Percentiles rank a stretch among this genome's conserved stretches.
These are phyloP conservation scores for Brachyalestes nurse DNA, from an alignment of 2,797 vertebrate species.

Conservation along the genomic window DNA sequence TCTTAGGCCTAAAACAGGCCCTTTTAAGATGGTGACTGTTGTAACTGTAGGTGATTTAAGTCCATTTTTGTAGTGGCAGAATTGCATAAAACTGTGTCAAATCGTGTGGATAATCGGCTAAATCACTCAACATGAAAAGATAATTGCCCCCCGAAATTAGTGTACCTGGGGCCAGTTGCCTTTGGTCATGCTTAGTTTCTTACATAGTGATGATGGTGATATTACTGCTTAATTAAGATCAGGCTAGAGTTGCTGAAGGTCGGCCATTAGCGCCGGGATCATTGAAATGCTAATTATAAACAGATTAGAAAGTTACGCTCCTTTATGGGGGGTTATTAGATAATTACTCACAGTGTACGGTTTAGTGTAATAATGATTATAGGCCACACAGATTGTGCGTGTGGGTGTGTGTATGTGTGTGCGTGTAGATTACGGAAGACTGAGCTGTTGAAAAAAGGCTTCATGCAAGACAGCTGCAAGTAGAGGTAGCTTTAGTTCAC, in stretches of 20 bases:
- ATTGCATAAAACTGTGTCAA: constrained; percentile 96
- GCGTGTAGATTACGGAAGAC: background rate
- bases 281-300: constrained; percentile 99
- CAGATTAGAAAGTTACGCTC: constrained; percentile 99
- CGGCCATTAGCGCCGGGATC: constrained; percentile 96
- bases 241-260: constrained; percentile 99
- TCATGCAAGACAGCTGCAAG: background rate
- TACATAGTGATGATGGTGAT: constrained; percentile 93
- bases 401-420: constrained; percentile 64
- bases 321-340: constrained; percentile 94
- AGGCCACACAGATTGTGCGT: constrained; percentile 80
- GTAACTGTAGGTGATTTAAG: constrained; percentile 88
- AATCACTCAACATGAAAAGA: constrained; percentile 99
- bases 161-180: constrained; percentile 97
- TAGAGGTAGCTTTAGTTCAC: background rate
- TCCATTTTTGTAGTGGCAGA: constrained; percentile 86
- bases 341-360: constrained; percentile 91
- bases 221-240: constrained; percentile 97
- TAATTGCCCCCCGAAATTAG: constrained; percentile 99
- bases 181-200: constrained; percentile 99
- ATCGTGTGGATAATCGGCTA: constrained; percentile 99
- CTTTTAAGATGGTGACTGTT: constrained; percentile 60
- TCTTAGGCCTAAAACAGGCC: constrained; percentile 32
- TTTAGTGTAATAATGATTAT: constrained; percentile 94
- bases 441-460: background rate